Conservation (phyloP, 2,797 vertebrate genomes). For the Microcaecilia unicolor region DNA sequence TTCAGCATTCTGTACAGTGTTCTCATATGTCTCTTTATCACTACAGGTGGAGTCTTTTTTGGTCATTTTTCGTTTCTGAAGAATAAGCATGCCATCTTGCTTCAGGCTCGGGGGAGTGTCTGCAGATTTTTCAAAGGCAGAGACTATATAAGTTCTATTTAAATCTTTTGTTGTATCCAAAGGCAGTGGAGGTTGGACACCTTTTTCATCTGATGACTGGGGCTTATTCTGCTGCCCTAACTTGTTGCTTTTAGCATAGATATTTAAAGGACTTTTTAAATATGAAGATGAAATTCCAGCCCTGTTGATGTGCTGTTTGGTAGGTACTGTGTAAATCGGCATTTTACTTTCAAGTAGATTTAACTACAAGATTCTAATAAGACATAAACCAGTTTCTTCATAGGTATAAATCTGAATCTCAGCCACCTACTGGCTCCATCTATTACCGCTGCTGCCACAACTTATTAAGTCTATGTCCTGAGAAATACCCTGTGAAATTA, state of each 20-base stretch:
- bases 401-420: too few species aligned
- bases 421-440: too few species aligned
- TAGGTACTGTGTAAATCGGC: slow-evolving; percentile 18
- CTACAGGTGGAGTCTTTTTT: slow-evolving; percentile 20
- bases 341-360: too few species aligned
- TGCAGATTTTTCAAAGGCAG: slow-evolving; percentile 42
- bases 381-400: too few species aligned
- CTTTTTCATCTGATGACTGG: slow-evolving; percentile 9
- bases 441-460: too few species aligned
- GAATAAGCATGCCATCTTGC: slow-evolving; percentile 39
- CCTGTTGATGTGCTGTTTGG: neutral
- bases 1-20: slow-evolving; percentile 27
- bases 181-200: slow-evolving; percentile 12
- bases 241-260: neutral
- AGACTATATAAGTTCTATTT: slow-evolving; percentile 72
- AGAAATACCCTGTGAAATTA: too few species aligned
- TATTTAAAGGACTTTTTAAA: neutral
- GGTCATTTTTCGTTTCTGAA: slow-evolving; percentile 63
- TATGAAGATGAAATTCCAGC: neutral
- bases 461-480: too few species aligned
- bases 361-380: too few species aligned
- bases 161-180: slow-evolving; percentile 39
- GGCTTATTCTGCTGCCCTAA: slow-evolving; percentile 1
- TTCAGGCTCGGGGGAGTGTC: slow-evolving; percentile 5
- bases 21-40: slow-evolving; percentile 26